Percentiles rank a stretch among this genome's conserved stretches.
Conservation (phyloP, 1,140 invertebrate species). For the Diorhabda elongata region DNA sequence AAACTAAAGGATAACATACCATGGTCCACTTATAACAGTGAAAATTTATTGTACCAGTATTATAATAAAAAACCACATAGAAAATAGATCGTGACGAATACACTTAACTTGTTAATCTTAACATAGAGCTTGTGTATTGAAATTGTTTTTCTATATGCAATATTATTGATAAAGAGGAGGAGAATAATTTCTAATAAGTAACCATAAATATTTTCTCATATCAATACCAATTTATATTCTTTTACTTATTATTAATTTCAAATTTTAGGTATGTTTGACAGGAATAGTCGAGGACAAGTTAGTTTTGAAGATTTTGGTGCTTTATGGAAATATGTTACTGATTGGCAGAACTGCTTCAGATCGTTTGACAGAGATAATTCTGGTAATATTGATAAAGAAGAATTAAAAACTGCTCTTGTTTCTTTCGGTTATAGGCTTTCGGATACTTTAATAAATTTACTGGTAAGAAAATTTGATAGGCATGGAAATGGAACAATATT, state of each 20-base stretch:
- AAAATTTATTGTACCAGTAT: too few species aligned
- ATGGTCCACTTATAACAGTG: too few species aligned
- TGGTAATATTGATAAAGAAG: conserved; percentile 90
- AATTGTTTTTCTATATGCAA: too few species aligned
- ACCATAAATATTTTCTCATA: too few species aligned
- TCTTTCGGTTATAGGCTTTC: conserved; percentile 90
- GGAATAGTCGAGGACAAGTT: conserved; percentile 81
- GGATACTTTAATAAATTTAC: conserved; percentile 74
- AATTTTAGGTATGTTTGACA: conserved; percentile 93
- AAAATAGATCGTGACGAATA: too few species aligned
- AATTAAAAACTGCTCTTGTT: conserved; percentile 84
- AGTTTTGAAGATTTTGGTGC: conserved; percentile 93
- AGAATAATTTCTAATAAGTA: too few species aligned
- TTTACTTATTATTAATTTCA: conserved; percentile 25
- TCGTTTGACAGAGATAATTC: conserved; percentile 93
- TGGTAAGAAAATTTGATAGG: conserved; percentile 92
- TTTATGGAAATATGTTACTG: conserved; percentile 97
- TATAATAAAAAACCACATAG: too few species aligned
- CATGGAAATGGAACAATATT: conserved; percentile 84
- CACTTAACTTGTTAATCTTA: too few species aligned
- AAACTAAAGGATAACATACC: too few species aligned
- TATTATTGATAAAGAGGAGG: too few species aligned
- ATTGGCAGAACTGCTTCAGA: conserved; percentile 95
- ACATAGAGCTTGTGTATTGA: too few species aligned
- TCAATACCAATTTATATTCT: too few species aligned